phyloP scores from a whole-genome alignment of 2,113 vertebrate genomes.

The Eleginops maclovinus region DNA sequence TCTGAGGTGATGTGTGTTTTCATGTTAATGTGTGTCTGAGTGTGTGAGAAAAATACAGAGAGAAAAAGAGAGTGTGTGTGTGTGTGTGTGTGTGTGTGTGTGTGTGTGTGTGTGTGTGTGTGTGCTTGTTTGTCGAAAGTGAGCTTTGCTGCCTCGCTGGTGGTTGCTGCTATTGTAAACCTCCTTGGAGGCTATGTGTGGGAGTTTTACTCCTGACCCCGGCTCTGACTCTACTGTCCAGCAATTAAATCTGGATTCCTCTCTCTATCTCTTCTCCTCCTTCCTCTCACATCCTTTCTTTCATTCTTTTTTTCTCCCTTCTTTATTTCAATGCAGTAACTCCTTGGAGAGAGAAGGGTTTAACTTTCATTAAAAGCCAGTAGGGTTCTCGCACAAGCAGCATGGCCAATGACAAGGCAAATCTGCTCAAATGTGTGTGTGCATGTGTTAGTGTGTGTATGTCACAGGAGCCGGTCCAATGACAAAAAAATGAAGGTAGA shows the following conservation, averaged over 20 bases:
- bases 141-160: conserved; percentile 57
- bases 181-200: conserved; percentile 36
- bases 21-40: conserved; percentile 46
- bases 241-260: conserved; percentile 54
- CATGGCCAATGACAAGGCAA: conserved; percentile 67
- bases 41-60: conserved; percentile 20
- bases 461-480: conserved; percentile 79
- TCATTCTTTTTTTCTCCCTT: neutral
- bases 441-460: conserved; percentile 29
- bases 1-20: conserved; percentile 81
- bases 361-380: conserved; percentile 73
- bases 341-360: conserved; percentile 68
- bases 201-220: conserved; percentile 60
- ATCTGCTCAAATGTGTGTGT: conserved; percentile 53
- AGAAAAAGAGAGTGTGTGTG: conserved; percentile 24
- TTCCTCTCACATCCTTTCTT: neutral
- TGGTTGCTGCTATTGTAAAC: conserved; percentile 54
- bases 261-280: conserved; percentile 14
- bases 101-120: conserved; percentile 45
- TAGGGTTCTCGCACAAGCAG: conserved; percentile 60
- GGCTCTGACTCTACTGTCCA: conserved; percentile 53
- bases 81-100: conserved; percentile 49
- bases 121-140: conserved; percentile 21
- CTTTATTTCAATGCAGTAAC: conserved; percentile 36
- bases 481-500: conserved; percentile 77